Percentiles rank a stretch among this genome's conserved stretches.
These are phyloP conservation scores for Propithecus deckenii DNA, from an alignment of 2,797 vertebrate genomes.

Conservation along the genomic window DNA sequence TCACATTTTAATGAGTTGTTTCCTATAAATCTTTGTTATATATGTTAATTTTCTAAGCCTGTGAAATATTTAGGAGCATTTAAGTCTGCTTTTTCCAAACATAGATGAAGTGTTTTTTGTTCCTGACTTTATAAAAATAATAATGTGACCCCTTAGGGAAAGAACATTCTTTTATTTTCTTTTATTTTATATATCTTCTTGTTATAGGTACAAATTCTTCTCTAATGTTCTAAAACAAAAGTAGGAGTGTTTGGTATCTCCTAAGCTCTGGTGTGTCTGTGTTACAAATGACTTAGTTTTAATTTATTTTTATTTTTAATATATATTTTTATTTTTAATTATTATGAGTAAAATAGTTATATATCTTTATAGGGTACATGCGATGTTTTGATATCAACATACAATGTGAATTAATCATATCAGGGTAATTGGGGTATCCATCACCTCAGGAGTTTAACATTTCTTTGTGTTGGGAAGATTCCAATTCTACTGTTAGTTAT, in stretches of 20 bases:
- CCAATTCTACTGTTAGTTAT: not conserved
- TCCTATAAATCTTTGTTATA: not conserved
- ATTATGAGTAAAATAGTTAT: too few relatives aligned
- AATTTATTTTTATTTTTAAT: not conserved
- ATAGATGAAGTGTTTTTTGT: not conserved
- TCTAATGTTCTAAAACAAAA: not conserved
- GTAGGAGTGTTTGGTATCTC: not conserved
- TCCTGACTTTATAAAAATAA: not conserved
- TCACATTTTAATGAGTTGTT: not conserved
- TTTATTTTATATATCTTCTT: not conserved
- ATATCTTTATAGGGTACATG: too few relatives aligned
- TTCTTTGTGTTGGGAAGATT: not conserved
- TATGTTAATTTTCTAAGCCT: not conserved
- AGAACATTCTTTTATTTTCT: not conserved
- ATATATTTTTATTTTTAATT: not conserved
- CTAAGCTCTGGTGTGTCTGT: not conserved
- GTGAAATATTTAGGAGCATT: not conserved
- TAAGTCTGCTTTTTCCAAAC: not conserved
- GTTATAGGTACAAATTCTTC: not conserved
- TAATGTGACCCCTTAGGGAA: not conserved
- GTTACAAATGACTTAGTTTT: not conserved
- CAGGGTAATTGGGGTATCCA: not conserved
- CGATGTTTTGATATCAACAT: not conserved
- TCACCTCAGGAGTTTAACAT: not conserved
- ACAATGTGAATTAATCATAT: not conserved